Evolutionary conservation across 2,113 vertebrate species (phyloP), one percentile per base, ranked within the genome.

Genomic region (Elephantulus edwardii): DNA sequence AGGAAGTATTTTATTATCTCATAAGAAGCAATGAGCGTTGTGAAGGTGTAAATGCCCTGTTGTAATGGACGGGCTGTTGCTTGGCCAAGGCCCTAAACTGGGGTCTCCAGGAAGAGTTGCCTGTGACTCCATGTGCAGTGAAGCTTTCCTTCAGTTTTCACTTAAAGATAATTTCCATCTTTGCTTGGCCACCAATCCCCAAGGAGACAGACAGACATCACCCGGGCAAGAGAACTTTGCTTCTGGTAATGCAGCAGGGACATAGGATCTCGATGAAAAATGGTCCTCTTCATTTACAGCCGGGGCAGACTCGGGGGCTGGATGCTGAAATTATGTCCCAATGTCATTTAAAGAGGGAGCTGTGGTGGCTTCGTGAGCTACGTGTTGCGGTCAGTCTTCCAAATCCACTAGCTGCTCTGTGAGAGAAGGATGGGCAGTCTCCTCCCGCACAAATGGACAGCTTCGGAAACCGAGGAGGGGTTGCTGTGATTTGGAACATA

Each of bases 1-100:
- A 94, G 96, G 95, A 97, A 97, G 91, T 92, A 72, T 79, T 98
- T 98, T 97, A 98, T 97, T 97, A 96, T 97, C 96, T 97, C 0
- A 0, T 96, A 97, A 98, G 96, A 94, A 96, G 88, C 92, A 97
- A 94, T 83, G 76, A 95, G 91, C 84, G 91, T 97, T 97, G 96
- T 95, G 89, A 97, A 95, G 94, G 76, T 92, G 91, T 96, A 96
- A 97, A 95, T 95, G 94, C 71, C 89, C 71, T 42, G 89, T 89
- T 91, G 33, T 94, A 95, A 96, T 68, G 93, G 91, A 93, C 76
- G 90, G 87, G 33, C 70, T 90, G 87, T 89, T 74, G 78, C 90
- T 93, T 93, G 56, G 95, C 90, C 89, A 90, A 95, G 91, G 83
- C 48, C 79, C 87, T 95, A 86, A 95, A 96, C 96, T 85, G 70